Evolutionary conservation across 1,140 invertebrate species (phyloP).

Genomic region (Leptinotarsa defecta): DNA sequence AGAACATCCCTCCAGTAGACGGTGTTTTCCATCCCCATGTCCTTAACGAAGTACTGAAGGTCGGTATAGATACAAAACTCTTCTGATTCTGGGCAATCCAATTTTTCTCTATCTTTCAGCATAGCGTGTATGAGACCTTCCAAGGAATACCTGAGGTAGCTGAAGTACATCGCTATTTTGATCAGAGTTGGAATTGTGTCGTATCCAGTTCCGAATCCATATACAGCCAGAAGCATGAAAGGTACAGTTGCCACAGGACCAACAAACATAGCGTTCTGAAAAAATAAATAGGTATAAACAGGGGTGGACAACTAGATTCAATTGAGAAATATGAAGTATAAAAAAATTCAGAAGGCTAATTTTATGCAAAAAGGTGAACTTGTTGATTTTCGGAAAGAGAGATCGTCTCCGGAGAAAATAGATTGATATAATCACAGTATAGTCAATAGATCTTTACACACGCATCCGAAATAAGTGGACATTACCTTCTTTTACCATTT

Average conservation of each 20-base stretch:
- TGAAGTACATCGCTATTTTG: slow-evolving; percentile 77
- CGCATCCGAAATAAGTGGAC: too few relatives aligned
- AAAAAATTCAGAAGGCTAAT: too few relatives aligned
- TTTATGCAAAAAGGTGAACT: too few relatives aligned
- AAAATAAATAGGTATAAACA: slow-evolving; percentile 40
- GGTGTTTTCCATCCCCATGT: slow-evolving; percentile 67
- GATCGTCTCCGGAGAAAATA: too few relatives aligned
- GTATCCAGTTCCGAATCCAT: slow-evolving; percentile 73
- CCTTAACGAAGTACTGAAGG: slow-evolving; percentile 63
- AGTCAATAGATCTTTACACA: too few relatives aligned
- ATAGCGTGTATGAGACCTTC: slow-evolving; percentile 79
- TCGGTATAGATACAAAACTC: slow-evolving; percentile 73
- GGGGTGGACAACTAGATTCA: too few relatives aligned
- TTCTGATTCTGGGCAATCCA: slow-evolving; percentile 68
- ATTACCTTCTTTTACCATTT: too few relatives aligned
- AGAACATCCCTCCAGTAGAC: slow-evolving; percentile 66
- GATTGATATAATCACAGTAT: too few relatives aligned
- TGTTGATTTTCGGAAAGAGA: too few relatives aligned
- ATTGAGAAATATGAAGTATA: too few relatives aligned
- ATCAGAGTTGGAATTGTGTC: slow-evolving; percentile 68
- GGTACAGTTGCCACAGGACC: slow-evolving; percentile 76
- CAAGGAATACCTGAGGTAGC: slow-evolving; percentile 77
- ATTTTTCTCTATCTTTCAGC: slow-evolving; percentile 69
- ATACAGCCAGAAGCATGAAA: slow-evolving; percentile 75
- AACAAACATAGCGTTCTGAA: slow-evolving; percentile 79